Base-by-base conservation (phyloP, 2,888 invertebrate species). In the Fissipunctia ypsillon region DNA sequence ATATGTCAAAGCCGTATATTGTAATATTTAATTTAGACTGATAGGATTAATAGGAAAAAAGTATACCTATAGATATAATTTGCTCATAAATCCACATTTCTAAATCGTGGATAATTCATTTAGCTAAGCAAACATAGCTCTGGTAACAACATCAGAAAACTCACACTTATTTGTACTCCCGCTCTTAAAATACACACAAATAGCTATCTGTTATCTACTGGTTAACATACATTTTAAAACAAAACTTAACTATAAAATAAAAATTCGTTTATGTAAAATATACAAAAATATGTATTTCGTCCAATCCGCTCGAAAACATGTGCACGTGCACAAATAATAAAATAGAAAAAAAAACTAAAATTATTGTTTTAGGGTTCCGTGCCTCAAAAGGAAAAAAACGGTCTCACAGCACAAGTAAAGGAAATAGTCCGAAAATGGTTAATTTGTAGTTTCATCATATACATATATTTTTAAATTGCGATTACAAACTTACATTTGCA, bases 141-240 rank as follows among this genome's bases (percentile, higher is more conserved):
- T 50, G 77, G 48, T 73, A 64, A 52, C 72, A 63, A 79, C 63
- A 56, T 69, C 52, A 16, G 66, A 73, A 66, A 73, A 69, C 60
- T 73, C 87, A 83, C 78, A 76, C 73, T 64, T 74, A 77, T 84
- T 86, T 86, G 86, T 86, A 86, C 86, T 86, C 76, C 84, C 80
- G 71, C 82, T 80, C 76, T 71, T 82, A 74, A 73, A 79, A 85
- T 84, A 87, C 80, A 84, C 84, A 84, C 84, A 76, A 73, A 85
- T 68, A 81, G 65, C 75, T 82, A 85, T 74, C 64, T 85, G 85
- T 68, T 80, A 85, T 70, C 71, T 87, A 87, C 77, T 74, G 81
- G 63, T 81, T 85, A 84, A 83, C 69, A 81, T 77, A 78, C 76
- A 83, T 48, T 72, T 78, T 71, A 81, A 85, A 85, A 78, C 83